Percentiles rank a stretch among this genome's conserved stretches.
These are phyloP conservation scores for Cephus pygmeus DNA, from an alignment of 2,888 invertebrate species.

Conservation along the genomic window DNA sequence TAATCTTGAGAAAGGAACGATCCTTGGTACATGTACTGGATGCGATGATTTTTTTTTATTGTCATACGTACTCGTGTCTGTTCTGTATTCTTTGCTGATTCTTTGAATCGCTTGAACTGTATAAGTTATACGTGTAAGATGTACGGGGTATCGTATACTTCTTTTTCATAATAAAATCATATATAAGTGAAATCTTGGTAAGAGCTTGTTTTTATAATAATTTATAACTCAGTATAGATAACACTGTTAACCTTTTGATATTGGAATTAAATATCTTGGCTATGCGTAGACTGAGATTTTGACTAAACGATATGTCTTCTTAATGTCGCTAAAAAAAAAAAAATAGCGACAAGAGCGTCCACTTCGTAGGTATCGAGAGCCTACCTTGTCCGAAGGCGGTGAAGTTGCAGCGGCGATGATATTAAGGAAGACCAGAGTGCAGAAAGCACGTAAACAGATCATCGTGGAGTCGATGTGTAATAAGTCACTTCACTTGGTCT, in stretches of 20 bases:
- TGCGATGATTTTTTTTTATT: background rate
- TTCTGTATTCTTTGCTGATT: background rate
- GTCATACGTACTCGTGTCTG: background rate
- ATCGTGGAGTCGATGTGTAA: constrained; percentile 18
- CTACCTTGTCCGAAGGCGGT: constrained; percentile 15
- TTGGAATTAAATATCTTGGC: background rate
- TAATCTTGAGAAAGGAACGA: background rate
- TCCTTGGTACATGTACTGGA: background rate
- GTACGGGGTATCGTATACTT: background rate
- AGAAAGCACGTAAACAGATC: constrained; percentile 24
- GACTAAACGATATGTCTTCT: background rate
- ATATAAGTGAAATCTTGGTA: background rate
- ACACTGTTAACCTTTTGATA: background rate
- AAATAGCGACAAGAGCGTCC: background rate
- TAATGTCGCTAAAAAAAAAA: background rate
- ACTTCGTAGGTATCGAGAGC: background rate
- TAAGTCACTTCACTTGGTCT: background rate
- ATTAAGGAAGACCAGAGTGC: constrained; percentile 25
- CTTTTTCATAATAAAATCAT: background rate
- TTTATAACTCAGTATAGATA: background rate
- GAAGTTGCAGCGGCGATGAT: constrained; percentile 17
- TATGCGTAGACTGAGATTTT: background rate
- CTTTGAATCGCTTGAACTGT: background rate
- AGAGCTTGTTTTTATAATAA: background rate
- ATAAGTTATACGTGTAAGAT: background rate